phyloP scores from a whole-genome alignment of 2,797 vertebrate species.

The Masticophis lateralis region DNA sequence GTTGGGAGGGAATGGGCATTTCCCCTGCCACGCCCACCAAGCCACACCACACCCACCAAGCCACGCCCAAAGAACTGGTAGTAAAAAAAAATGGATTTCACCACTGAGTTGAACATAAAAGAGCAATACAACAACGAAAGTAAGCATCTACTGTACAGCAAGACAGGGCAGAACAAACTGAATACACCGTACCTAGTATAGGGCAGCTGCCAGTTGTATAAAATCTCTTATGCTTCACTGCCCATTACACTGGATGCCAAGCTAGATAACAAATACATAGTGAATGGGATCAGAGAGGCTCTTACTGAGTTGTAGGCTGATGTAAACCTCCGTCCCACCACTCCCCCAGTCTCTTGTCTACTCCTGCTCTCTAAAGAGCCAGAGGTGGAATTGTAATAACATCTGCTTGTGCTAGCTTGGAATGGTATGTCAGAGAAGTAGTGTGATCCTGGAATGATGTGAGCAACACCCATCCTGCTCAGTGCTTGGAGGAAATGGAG shows the following conservation, averaged over 20 bases:
- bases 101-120: not conserved
- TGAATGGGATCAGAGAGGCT: not conserved
- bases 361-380: not conserved
- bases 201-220: not conserved
- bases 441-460: not conserved
- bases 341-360: not conserved
- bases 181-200: not conserved
- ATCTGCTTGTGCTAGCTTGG: not conserved
- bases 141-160: not conserved
- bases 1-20: too few species aligned
- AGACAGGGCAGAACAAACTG: not conserved
- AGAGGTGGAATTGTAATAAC: not conserved
- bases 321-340: not conserved
- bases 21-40: too few species aligned
- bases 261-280: not conserved
- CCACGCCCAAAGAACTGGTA: too few species aligned
- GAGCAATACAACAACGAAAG: not conserved
- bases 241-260: not conserved
- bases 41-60: too few species aligned
- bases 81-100: too few species aligned
- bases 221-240: not conserved
- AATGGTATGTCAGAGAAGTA: not conserved
- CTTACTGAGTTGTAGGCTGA: not conserved
- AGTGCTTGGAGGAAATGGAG: not conserved
- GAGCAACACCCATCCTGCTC: not conserved